A percentile compares a stretch with the other conserved stretches of the same genome.
Conservation (phyloP, 2,113 vertebrate genomes). For the Calidris pugnax region DNA sequence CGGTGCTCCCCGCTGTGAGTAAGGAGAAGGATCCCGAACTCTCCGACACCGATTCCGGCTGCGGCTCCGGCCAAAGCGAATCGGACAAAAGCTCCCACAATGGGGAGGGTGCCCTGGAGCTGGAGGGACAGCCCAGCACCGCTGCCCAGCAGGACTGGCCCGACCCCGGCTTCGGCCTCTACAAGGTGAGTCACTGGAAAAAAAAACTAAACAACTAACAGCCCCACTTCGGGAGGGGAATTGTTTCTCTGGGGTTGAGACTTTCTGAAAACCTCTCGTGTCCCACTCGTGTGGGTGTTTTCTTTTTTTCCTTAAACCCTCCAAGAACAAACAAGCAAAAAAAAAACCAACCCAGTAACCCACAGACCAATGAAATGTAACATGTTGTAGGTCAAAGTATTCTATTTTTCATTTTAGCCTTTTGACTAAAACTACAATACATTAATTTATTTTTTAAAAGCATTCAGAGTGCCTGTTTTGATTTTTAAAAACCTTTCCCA, state of each 20-base stretch:
- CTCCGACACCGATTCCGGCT: conserved; percentile 93
- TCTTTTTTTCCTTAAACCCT: background rate
- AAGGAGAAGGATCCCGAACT: conserved; percentile 90
- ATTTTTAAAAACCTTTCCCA: background rate
- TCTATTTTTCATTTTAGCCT: background rate
- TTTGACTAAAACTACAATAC: background rate
- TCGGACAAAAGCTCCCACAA: conserved; percentile 92
- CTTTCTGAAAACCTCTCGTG: background rate
- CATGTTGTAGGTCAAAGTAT: background rate
- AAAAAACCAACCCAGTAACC: background rate
- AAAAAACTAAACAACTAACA: rapidly evolving
- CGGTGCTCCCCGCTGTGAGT: conserved; percentile 16
- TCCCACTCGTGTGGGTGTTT: background rate
- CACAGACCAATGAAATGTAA: background rate
- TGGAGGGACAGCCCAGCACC: conserved; percentile 74
- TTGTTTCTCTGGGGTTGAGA: background rate
- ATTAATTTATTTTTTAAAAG: background rate
- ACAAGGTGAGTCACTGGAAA: conserved; percentile 76
- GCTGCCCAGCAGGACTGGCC: conserved; percentile 47
- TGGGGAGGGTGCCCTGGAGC: conserved; percentile 79
- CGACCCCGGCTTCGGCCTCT: conserved; percentile 83
- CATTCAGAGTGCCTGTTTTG: background rate
- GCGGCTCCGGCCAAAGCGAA: conserved; percentile 90
- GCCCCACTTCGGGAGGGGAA: rapidly evolving
- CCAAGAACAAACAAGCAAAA: background rate